A percentile compares a stretch with the other conserved stretches of the same genome.
These are phyloP conservation scores for Zaprionus ornatus DNA, from an alignment of 1,140 invertebrate species.

Conservation along the genomic window DNA sequence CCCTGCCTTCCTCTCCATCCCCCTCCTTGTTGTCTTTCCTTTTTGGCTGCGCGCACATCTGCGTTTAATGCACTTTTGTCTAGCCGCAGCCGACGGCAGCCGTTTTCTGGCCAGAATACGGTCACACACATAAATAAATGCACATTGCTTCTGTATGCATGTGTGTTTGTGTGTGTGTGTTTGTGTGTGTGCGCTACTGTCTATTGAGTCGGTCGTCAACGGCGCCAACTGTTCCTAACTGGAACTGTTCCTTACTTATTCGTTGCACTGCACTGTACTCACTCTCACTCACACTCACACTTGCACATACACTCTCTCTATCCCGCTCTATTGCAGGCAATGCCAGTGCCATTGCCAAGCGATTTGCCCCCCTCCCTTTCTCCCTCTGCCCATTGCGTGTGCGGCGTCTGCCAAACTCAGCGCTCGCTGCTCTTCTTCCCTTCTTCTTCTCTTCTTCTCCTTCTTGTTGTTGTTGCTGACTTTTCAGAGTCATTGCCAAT, in stretches of 20 bases:
- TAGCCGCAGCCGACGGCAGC: constrained; percentile 10
- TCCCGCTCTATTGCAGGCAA: constrained; percentile 1
- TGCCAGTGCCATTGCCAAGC: constrained; percentile 64
- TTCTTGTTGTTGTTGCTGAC: constrained; percentile 46
- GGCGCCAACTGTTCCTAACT: constrained; percentile 36
- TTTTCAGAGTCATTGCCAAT: constrained; percentile 70
- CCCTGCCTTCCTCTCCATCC: neutral
- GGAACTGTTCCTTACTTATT: constrained; percentile 3
- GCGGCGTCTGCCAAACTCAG: constrained; percentile 59
- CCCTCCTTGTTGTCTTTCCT: neutral
- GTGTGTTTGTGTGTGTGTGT: neutral
- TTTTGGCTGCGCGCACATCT: constrained; percentile 32
- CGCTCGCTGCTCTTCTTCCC: constrained; percentile 10
- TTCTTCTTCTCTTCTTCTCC: neutral
- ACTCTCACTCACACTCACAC: neutral
- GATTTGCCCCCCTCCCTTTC: constrained; percentile 20
- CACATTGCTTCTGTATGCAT: neutral
- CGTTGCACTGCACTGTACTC: neutral
- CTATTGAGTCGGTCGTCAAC: constrained; percentile 46
- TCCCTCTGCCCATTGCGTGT: constrained; percentile 45
- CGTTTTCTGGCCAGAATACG: constrained; percentile 9
- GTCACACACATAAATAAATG: constrained; percentile 1
- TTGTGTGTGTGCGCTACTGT: neutral
- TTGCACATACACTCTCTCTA: neutral
- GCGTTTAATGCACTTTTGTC: constrained; percentile 61